Evolutionary conservation across 2,797 vertebrate genomes (phyloP), one percentile per base, ranked within the genome.

Genomic region (Danio aesculapii): DNA sequence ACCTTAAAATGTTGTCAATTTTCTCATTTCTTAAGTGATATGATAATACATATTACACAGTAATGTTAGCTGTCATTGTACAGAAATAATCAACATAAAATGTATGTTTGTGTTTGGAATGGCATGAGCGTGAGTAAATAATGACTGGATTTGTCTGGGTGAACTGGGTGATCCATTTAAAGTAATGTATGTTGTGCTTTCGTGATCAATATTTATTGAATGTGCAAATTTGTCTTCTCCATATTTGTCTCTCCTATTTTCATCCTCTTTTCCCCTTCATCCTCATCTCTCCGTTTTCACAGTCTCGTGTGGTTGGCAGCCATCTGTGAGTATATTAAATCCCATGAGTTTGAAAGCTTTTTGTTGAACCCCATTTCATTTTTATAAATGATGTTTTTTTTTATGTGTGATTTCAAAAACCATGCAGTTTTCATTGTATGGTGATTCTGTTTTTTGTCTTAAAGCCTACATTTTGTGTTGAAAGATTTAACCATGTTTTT

Each of bases 281-380:
- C 77, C 85, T 75, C 73, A 61, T 87, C 55, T 85, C 73, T 81
- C 21, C 81, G 82, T 91, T 79, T 88, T 86, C 78, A 85, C 90
- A 94, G 94, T 89, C 87, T 86, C 83, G 77, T 81, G 90, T 88
- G 89, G 90, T 90, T 90, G 89, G 83, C 90, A 62, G 84, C 81
- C 91, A 88, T 91, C 87, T 93, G 94, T 94, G 90, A 95, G 94
- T 95, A 94, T 89, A 71, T 72, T 83, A 75, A 76, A 64, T 77
- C 47, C 47, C 73, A 67, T 71, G 30, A 14, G 11, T 68, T 49
- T 83, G 84, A 44, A 46, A 76, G 62, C 82, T 76, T 64, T 47
- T 75, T 77, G 55, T 72, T 68, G 55, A 8, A 53, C 19, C 6
- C 19, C 50, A 52, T 75, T 50, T 46, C 57, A 47, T 61, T 71